phyloP scores from a whole-genome alignment of 2,888 invertebrate species.

The Ophion ellenae region DNA sequence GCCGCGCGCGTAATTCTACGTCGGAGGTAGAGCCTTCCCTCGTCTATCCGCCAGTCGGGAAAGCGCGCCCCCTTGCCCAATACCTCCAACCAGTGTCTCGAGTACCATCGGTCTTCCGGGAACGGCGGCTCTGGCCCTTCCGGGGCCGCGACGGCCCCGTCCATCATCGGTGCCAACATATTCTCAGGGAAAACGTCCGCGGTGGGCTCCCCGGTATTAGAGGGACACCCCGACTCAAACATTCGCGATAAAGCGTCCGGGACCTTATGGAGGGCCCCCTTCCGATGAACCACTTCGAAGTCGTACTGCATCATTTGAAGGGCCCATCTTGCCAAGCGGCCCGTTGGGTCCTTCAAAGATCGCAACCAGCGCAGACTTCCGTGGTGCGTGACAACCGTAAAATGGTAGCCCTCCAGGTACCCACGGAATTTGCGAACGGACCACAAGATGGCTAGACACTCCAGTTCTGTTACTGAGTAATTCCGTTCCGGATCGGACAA shows the following conservation, averaged over 20 bases:
- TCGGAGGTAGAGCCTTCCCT: conserved; percentile 5
- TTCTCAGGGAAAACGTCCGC: too few species aligned
- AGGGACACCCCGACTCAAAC: too few species aligned
- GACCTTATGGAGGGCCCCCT: background rate
- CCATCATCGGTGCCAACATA: too few species aligned
- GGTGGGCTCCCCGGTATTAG: too few species aligned
- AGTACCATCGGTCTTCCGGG: conserved; percentile 25
- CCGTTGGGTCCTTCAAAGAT: conserved; percentile 13
- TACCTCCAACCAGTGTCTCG: background rate
- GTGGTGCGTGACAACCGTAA: conserved; percentile 70
- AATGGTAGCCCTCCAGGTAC: conserved; percentile 54
- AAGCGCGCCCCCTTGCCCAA: background rate
- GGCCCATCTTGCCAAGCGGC: conserved; percentile 32
- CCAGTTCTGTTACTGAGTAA: conserved; percentile 62
- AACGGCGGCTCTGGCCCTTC: conserved; percentile 64
- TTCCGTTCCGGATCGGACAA: conserved; percentile 52
- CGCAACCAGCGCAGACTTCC: conserved; percentile 50
- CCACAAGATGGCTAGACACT: conserved; percentile 65
- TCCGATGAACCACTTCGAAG: background rate
- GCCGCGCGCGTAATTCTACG: background rate
- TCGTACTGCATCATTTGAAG: background rate
- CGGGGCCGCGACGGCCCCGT: too few species aligned
- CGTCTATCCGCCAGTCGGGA: conserved; percentile 4
- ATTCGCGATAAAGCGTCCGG: background rate
- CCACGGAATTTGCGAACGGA: conserved; percentile 43